Conservation (phyloP, 1,140 invertebrate genomes). For the Drosophila guanche region DNA sequence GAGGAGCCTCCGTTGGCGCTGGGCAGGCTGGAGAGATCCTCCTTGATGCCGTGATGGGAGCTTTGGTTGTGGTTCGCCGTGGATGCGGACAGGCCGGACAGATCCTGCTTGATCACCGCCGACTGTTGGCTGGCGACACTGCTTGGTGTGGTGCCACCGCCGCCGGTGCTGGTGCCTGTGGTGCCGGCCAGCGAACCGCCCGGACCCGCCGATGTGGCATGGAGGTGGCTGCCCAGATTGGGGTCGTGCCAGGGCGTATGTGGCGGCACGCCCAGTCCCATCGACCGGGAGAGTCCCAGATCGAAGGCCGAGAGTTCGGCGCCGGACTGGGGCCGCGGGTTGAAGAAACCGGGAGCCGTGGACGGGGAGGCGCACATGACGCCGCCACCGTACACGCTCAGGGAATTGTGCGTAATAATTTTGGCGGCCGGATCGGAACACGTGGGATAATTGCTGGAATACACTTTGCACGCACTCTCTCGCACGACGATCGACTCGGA, state of each 20-base stretch:
- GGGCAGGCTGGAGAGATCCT: conserved; percentile 83
- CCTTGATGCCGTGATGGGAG: conserved; percentile 77
- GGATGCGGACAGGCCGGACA: conserved; percentile 59
- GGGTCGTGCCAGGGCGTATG: conserved; percentile 88
- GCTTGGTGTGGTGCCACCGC: conserved; percentile 80
- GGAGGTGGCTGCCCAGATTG: conserved; percentile 78
- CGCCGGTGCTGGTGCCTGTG: conserved; percentile 81
- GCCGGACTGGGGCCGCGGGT: conserved; percentile 79
- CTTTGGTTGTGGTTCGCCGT: conserved; percentile 71
- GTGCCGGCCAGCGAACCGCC: conserved; percentile 74
- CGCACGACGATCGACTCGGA: conserved; percentile 38
- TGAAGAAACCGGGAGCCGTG: conserved; percentile 83
- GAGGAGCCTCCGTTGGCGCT: conserved; percentile 76
- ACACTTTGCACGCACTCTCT: conserved; percentile 67
- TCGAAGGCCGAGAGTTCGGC: conserved; percentile 85
- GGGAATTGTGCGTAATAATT: conserved; percentile 84
- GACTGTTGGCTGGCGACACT: conserved; percentile 81
- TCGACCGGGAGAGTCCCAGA: conserved; percentile 86
- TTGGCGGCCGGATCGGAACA: conserved; percentile 83
- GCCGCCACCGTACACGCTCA: conserved; percentile 84
- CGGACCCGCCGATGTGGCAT: conserved; percentile 79
- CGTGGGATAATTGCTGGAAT: conserved; percentile 74
- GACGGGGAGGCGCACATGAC: conserved; percentile 84
- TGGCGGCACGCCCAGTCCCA: conserved; percentile 89
- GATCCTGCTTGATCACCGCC: conserved; percentile 78